Conservation (phyloP, 2,797 vertebrate species). For the Dermochelys coriacea region DNA sequence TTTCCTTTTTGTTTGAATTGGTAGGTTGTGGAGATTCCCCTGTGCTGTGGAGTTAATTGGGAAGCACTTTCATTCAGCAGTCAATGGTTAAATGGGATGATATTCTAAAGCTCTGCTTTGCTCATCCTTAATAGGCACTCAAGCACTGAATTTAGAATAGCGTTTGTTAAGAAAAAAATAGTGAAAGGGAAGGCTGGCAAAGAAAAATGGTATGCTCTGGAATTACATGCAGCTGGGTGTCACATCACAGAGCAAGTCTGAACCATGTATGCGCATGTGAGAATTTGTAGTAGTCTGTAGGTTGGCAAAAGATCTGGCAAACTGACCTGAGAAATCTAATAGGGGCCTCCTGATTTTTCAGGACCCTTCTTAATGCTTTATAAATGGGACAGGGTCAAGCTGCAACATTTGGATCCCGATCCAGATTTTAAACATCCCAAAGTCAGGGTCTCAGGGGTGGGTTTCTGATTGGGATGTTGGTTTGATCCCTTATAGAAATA, state of each 20-base stretch:
- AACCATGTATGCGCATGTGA: slow-evolving; percentile 69
- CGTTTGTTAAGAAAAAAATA: slow-evolving; percentile 51
- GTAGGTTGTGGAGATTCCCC: not conserved
- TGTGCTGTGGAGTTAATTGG: not conserved
- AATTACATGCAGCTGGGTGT: slow-evolving; percentile 70
- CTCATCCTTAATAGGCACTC: slow-evolving; percentile 67
- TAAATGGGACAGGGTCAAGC: not conserved
- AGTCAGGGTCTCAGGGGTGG: not conserved
- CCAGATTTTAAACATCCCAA: slow-evolving; percentile 19
- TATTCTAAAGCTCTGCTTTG: slow-evolving; percentile 56
- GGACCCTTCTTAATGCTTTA: slow-evolving; percentile 33
- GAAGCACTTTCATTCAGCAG: slow-evolving; percentile 24
- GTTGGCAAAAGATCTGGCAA: slow-evolving; percentile 68
- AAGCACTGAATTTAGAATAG: slow-evolving; percentile 55
- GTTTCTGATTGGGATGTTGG: not conserved
- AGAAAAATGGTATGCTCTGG: slow-evolving; percentile 61
- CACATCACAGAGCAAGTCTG: slow-evolving; percentile 70
- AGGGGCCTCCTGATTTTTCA: slow-evolving; percentile 59
- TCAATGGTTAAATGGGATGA: slow-evolving; percentile 55
- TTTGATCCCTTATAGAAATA: not conserved
- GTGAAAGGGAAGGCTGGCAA: slow-evolving; percentile 55
- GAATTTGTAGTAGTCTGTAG: slow-evolving; percentile 69
- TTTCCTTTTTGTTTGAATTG: not conserved
- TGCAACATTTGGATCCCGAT: not conserved
- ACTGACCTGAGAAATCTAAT: slow-evolving; percentile 58